Conservation (phyloP, 1,140 invertebrate genomes). For the Pseudomyrmex sp. region DNA sequence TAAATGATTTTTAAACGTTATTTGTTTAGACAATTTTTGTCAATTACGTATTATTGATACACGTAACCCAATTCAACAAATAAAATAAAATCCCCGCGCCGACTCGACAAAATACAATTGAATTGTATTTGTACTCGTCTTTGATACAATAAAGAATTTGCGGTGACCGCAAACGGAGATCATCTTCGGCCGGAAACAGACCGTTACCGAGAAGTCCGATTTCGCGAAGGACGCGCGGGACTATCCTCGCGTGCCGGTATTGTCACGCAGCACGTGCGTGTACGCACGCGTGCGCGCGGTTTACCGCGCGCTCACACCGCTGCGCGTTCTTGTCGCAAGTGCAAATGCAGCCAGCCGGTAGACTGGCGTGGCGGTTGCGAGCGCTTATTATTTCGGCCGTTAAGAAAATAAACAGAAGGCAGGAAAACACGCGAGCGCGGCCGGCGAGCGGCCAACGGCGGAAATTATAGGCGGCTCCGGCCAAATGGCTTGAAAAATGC, state of each 20-base stretch:
- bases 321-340: slow-evolving; percentile 8
- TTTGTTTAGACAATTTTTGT: no score
- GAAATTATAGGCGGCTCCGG: slow-evolving; percentile 82
- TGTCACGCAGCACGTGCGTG: slow-evolving; percentile 2
- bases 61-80: background rate
- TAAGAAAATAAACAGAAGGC: slow-evolving; percentile 85
- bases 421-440: slow-evolving; percentile 76
- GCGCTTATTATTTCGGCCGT: slow-evolving; percentile 82
- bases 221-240: background rate
- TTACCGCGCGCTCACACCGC: slow-evolving; percentile 15
- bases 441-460: slow-evolving; percentile 66
- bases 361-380: slow-evolving; percentile 6
- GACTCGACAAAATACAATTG: background rate
- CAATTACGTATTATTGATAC: no score
- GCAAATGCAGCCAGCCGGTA: slow-evolving; percentile 14
- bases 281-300: slow-evolving; percentile 12
- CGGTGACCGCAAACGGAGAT: slow-evolving; percentile 24
- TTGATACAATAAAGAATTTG: background rate
- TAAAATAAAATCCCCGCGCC: background rate
- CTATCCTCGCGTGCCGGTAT: slow-evolving; percentile 34
- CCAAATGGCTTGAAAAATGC: slow-evolving; percentile 84
- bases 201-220: slow-evolving; percentile 22
- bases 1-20: no score
- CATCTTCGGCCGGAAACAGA: slow-evolving; percentile 25
- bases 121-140: background rate